phyloP scores from a whole-genome alignment of 1,140 invertebrate species.

The Pachyrhynchus sulphureomaculatus region DNA sequence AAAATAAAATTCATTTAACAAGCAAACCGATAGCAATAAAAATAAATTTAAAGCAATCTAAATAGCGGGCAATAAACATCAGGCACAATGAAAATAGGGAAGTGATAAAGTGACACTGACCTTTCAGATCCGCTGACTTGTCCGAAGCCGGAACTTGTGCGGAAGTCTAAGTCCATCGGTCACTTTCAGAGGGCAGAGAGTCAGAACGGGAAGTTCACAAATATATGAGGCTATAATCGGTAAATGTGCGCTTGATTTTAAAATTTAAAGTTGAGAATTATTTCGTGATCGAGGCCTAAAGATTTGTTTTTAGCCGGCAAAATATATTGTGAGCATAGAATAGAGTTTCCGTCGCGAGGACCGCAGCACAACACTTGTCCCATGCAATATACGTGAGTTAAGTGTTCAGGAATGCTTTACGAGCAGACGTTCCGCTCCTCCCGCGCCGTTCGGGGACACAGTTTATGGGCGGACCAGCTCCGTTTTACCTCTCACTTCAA shows the following conservation, averaged over 20 bases:
- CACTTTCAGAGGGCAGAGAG: slow-evolving; percentile 36
- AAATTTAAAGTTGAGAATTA: background rate
- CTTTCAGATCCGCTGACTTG: slow-evolving; percentile 45
- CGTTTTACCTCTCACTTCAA: slow-evolving; percentile 28
- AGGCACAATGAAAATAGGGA: slow-evolving; percentile 29
- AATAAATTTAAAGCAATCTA: slow-evolving; percentile 6
- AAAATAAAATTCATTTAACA: background rate
- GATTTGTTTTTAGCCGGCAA: slow-evolving; percentile 12
- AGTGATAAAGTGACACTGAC: slow-evolving; percentile 47
- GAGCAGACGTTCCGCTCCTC: slow-evolving; percentile 39
- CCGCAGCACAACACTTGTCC: slow-evolving; percentile 43
- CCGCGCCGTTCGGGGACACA: slow-evolving; percentile 37
- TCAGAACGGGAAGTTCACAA: slow-evolving; percentile 27
- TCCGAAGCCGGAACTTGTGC: slow-evolving; percentile 47
- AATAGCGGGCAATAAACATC: slow-evolving; percentile 11
- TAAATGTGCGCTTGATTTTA: background rate
- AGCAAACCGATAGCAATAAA: slow-evolving; percentile 3
- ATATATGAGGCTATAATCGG: slow-evolving; percentile 15
- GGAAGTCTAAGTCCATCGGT: slow-evolving; percentile 49
- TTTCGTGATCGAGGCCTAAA: background rate
- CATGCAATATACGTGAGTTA: slow-evolving; percentile 52
- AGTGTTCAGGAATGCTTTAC: slow-evolving; percentile 53
- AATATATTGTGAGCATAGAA: slow-evolving; percentile 37
- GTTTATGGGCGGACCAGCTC: slow-evolving; percentile 52
- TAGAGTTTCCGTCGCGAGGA: slow-evolving; percentile 41